A percentile compares a stretch with the other conserved stretches of the same genome.
These are phyloP conservation scores for Pristionchus maxplancki DNA, from an alignment of 2,888 invertebrate species.

Conservation along the genomic window DNA sequence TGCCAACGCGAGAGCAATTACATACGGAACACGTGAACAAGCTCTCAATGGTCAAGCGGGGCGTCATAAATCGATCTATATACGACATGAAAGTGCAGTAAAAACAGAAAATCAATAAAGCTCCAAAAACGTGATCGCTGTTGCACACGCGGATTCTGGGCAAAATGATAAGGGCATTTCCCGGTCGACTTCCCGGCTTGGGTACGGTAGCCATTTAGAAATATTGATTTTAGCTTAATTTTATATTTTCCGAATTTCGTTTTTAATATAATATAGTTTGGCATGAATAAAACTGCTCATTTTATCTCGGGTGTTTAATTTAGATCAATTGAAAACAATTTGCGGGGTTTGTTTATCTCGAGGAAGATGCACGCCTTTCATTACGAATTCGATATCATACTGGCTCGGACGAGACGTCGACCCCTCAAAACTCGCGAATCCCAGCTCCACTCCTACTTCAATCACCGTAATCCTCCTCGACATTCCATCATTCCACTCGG, in stretches of 20 bases:
- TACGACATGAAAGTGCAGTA: neutral
- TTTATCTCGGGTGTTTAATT: too few species aligned
- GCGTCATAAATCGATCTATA: neutral
- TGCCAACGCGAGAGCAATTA: neutral
- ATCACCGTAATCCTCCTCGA: neutral
- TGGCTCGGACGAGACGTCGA: too few species aligned
- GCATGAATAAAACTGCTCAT: too few species aligned
- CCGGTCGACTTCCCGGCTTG: neutral
- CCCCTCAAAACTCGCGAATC: neutral
- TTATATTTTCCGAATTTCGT: neutral
- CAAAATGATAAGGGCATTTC: neutral
- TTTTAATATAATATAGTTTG: too few species aligned
- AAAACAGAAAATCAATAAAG: slow-evolving; percentile 12
- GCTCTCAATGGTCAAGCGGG: neutral
- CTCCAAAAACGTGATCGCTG: neutral
- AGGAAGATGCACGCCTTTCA: too few species aligned
- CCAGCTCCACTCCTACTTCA: neutral
- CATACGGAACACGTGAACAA: neutral
- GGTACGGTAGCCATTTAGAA: neutral
- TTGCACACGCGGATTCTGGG: slow-evolving; percentile 3
- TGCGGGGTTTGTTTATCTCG: too few species aligned
- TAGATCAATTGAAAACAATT: too few species aligned
- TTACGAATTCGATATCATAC: too few species aligned
- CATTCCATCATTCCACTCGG: neutral
- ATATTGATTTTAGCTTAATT: neutral